These are phyloP conservation scores for Scrobipalpa atriplicella DNA, from an alignment of 2,888 invertebrate genomes.

Conservation along the genomic window DNA sequence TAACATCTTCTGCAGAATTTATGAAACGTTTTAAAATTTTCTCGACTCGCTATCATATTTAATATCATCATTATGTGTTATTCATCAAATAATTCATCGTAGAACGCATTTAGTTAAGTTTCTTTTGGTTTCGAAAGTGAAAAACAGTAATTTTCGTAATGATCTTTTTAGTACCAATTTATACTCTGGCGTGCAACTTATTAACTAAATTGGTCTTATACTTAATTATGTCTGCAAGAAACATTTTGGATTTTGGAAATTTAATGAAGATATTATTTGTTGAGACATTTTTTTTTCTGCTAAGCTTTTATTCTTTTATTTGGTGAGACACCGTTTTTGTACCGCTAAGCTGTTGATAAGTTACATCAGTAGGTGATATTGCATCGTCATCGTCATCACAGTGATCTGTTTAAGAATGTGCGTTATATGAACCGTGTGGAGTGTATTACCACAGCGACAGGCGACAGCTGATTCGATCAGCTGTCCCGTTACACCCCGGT, in stretches of 20 bases:
- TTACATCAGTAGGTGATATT: background rate
- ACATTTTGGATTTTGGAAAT: too few relatives aligned
- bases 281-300: too few relatives aligned
- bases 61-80: background rate
- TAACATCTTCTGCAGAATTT: background rate
- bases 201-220: background rate
- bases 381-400: background rate
- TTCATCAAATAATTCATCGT: background rate
- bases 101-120: background rate
- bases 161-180: slow-evolving; percentile 11
- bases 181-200: background rate
- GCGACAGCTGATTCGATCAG: slow-evolving; percentile 30
- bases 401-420: slow-evolving; percentile 22
- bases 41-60: background rate
- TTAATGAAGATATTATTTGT: background rate
- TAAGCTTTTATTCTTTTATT: too few relatives aligned
- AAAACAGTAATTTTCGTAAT: slow-evolving; percentile 2
- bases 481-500: slow-evolving; percentile 26
- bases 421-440: background rate
- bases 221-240: background rate
- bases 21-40: background rate
- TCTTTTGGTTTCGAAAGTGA: background rate
- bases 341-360: background rate
- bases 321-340: background rate
- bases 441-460: slow-evolving; percentile 24